A percentile compares a stretch with the other conserved stretches of the same genome.
Conservation (phyloP, 2,888 invertebrate species). For the Drosophila tanythrix region DNA sequence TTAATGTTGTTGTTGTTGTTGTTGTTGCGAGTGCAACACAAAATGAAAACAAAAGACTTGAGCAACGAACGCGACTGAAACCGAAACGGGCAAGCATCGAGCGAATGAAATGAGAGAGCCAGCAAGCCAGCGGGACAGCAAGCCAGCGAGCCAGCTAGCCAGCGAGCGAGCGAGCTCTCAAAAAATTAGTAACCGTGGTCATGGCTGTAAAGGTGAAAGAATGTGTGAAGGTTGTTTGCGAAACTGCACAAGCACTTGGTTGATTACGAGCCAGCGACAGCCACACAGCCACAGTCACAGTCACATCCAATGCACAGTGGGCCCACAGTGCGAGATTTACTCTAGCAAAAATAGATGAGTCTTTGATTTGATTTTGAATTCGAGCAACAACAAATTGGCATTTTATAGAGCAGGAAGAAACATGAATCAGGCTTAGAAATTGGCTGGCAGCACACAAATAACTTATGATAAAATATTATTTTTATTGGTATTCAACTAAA, state of each 20-base stretch:
- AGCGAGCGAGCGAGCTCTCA: slow-evolving; percentile 11
- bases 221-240: slow-evolving; percentile 84
- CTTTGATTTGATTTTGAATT: not conserved
- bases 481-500: not conserved
- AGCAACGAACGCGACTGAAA: slow-evolving; percentile 68
- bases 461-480: not conserved
- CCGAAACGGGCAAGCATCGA: slow-evolving; percentile 12
- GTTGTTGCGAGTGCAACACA: slow-evolving; percentile 45
- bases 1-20: slow-evolving; percentile 7
- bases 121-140: slow-evolving; percentile 7
- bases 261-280: slow-evolving; percentile 59
- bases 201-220: slow-evolving; percentile 84
- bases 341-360: not conserved
- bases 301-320: slow-evolving; percentile 47
- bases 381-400: not conserved
- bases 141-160: slow-evolving; percentile 13
- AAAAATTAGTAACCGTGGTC: slow-evolving; percentile 84
- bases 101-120: slow-evolving; percentile 25
- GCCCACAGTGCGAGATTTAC: not conserved
- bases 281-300: slow-evolving; percentile 33
- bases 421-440: not conserved
- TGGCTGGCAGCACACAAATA: not conserved
- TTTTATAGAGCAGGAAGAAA: not conserved
- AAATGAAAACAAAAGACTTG: slow-evolving; percentile 75
- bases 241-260: slow-evolving; percentile 76